These are phyloP conservation scores for Zelleria hepariella DNA, from an alignment of 2,888 invertebrate species.

Conservation along the genomic window DNA sequence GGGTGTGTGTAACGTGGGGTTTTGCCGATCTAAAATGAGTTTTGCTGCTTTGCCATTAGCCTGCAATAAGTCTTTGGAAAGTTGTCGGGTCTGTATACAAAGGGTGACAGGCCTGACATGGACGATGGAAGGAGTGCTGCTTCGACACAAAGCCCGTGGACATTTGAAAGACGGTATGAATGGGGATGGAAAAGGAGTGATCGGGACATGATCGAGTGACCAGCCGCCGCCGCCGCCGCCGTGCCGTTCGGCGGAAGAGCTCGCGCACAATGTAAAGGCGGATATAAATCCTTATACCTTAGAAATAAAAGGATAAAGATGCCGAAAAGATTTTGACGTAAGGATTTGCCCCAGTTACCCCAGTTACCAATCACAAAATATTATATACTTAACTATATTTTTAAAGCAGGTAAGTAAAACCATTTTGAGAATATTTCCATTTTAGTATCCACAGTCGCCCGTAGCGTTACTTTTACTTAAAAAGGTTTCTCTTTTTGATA, in stretches of 20 bases:
- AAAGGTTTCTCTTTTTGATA: too few relatives aligned
- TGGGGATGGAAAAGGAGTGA: slow-evolving; percentile 65
- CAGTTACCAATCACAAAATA: too few relatives aligned
- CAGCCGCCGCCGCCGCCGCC: slow-evolving; percentile 20
- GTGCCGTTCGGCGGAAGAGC: slow-evolving; percentile 15
- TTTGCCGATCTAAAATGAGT: neutral
- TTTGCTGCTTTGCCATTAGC: neutral
- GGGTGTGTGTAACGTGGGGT: neutral
- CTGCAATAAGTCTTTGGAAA: neutral
- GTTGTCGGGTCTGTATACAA: slow-evolving; percentile 27
- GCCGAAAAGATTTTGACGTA: slow-evolving; percentile 24
- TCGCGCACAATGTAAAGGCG: slow-evolving; percentile 23
- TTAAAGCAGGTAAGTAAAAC: too few relatives aligned
- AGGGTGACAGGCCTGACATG: slow-evolving; percentile 51
- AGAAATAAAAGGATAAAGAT: slow-evolving; percentile 10
- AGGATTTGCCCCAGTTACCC: too few relatives aligned
- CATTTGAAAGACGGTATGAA: slow-evolving; percentile 64
- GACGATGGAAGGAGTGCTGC: slow-evolving; percentile 45
- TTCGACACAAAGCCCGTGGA: slow-evolving; percentile 43
- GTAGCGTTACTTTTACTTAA: too few relatives aligned
- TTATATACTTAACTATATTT: too few relatives aligned
- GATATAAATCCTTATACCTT: slow-evolving; percentile 42
- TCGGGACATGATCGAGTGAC: slow-evolving; percentile 35
- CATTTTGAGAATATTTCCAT: too few relatives aligned
- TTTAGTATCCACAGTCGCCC: too few relatives aligned